These are phyloP conservation scores for Saccopteryx leptura DNA, from an alignment of 2,113 vertebrate species.

Conservation along the genomic window DNA sequence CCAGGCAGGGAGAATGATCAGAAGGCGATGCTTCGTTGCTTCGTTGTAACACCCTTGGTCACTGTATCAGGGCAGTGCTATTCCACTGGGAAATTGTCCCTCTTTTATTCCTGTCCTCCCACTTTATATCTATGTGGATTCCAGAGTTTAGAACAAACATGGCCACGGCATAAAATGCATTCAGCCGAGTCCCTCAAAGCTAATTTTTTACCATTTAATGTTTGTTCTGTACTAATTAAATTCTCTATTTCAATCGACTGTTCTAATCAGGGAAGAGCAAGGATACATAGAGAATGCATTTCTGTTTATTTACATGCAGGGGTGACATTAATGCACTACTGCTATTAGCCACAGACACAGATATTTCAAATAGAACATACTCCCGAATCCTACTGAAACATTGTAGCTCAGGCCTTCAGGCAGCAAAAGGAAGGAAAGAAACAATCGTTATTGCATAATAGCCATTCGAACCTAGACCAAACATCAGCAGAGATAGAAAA, in stretches of 20 bases:
- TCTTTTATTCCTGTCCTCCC: not conserved
- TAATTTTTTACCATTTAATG: constrained; percentile 71
- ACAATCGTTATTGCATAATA: constrained; percentile 87
- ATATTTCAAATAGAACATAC: constrained; percentile 93
- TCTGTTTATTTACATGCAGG: constrained; percentile 84
- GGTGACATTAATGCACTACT: constrained; percentile 72
- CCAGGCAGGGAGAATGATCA: not conserved
- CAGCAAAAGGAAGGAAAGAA: constrained; percentile 90
- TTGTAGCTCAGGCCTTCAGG: constrained; percentile 97
- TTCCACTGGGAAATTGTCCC: not conserved
- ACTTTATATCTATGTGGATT: not conserved
- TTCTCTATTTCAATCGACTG: constrained; percentile 77
- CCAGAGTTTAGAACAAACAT: not conserved
- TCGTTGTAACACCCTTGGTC: not conserved
- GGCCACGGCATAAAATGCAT: not conserved
- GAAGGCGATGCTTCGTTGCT: not conserved
- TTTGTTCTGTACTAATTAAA: constrained; percentile 67
- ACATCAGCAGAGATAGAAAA: constrained; percentile 57
- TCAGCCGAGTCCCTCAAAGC: constrained; percentile 38
- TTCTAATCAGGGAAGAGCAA: constrained; percentile 72
- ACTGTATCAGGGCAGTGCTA: not conserved
- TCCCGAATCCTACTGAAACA: constrained; percentile 98
- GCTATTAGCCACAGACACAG: constrained; percentile 84
- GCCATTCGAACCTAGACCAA: constrained; percentile 74
- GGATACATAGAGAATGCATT: constrained; percentile 77